Percentiles rank a stretch among this genome's conserved stretches.
phyloP scores from a whole-genome alignment of 1,140 invertebrate genomes.

The Pemphigus obesinymphae region DNA sequence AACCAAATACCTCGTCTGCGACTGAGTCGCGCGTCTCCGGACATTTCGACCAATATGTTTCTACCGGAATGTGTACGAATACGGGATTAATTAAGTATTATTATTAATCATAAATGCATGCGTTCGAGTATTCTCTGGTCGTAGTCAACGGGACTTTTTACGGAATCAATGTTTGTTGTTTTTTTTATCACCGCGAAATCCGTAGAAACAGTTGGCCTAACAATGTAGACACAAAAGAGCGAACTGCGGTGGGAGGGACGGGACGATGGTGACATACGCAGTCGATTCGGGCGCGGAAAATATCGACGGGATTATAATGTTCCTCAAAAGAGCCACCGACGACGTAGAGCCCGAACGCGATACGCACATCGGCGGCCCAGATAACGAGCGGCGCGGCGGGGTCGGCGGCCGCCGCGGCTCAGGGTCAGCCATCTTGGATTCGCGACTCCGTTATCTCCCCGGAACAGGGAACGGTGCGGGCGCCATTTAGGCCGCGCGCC shows the following conservation, averaged over 20 bases:
- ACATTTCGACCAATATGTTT: neutral
- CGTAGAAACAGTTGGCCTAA: too few relatives aligned
- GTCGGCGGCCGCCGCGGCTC: neutral
- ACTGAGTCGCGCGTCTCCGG: neutral
- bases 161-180: too few relatives aligned
- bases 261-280: neutral
- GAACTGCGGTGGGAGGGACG: neutral
- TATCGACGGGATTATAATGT: too few relatives aligned
- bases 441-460: slow-evolving; percentile 27
- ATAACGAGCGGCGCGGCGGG: neutral
- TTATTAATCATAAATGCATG: too few relatives aligned
- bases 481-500: neutral
- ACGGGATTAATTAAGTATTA: too few relatives aligned
- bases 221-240: neutral
- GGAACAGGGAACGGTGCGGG: neutral
- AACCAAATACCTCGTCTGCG: slow-evolving; percentile 12
- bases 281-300: neutral
- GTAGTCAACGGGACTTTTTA: too few relatives aligned
- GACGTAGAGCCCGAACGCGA: neutral
- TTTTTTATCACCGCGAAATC: too few relatives aligned
- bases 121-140: too few relatives aligned
- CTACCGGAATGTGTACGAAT: too few relatives aligned
- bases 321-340: too few relatives aligned
- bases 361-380: neutral
- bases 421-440: slow-evolving; percentile 29